A percentile compares a stretch with the other conserved stretches of the same genome.
Conservation (phyloP, 2,797 vertebrate species). For the Menidia menidia region DNA sequence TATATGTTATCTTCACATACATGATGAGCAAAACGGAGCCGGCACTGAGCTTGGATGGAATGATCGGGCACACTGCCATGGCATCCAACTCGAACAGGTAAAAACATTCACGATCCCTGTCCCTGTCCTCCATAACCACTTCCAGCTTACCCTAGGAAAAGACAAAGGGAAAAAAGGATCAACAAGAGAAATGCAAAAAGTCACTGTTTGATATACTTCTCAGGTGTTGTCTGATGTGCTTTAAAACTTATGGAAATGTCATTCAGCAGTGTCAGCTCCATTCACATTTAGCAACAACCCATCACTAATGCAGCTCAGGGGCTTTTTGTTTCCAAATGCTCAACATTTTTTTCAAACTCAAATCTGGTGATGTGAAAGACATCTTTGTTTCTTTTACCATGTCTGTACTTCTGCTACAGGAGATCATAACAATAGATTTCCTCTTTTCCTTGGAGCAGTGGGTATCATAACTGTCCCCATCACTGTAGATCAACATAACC, state of each 20-base stretch:
- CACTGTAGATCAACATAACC: conserved; percentile 91
- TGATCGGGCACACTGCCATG: conserved; percentile 85
- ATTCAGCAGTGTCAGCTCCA: not conserved
- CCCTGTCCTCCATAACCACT: conserved; percentile 85
- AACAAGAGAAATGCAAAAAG: not conserved
- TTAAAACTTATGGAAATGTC: not conserved
- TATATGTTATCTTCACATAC: conserved; percentile 80
- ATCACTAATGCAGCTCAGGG: not conserved
- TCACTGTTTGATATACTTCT: not conserved
- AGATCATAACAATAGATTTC: conserved; percentile 92
- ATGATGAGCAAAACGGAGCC: conserved; percentile 93
- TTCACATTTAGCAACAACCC: not conserved
- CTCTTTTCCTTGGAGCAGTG: conserved; percentile 86
- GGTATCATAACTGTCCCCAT: conserved; percentile 83
- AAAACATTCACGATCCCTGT: conserved; percentile 85
- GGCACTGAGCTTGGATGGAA: conserved; percentile 85
- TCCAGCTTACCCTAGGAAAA: conserved; percentile 82
- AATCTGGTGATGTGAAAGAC: not conserved
- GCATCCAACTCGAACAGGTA: conserved; percentile 95
- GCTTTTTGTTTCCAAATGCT: not conserved
- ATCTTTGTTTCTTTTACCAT: conserved; percentile 46
- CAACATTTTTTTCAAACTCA: not conserved
- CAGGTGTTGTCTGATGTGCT: not conserved
- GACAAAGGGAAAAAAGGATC: not conserved
- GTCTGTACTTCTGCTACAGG: conserved; percentile 80